Base-by-base conservation (phyloP, 2,888 invertebrate species). In the Macropis europaea region DNA sequence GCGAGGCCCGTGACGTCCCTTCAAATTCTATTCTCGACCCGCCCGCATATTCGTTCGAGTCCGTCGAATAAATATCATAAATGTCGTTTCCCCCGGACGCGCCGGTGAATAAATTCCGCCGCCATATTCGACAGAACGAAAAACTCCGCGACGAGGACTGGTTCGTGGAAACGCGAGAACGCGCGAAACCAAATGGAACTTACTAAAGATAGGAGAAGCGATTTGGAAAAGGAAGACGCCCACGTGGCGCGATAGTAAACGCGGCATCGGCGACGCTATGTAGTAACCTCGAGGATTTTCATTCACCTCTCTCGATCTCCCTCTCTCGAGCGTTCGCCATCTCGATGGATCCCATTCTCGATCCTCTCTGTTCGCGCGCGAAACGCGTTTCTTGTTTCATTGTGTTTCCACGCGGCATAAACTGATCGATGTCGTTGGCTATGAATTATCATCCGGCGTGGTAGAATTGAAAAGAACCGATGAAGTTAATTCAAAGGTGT, bases 181-280 rank as follows among this genome's bases (percentile, higher is more conserved):
- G 32, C 56, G 50, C 47, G 50, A 15, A 66, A 40, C 60, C 43
- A 64, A 75, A 73, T 74, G 69, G 69, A 75, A 69, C 40, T 75
- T 69, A 61, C 69, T 60, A 42, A 73, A 75, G 74, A 75, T 74
- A 74, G 60, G 69, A 61, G 66, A 45, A 40, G 34, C 59, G 74
- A 75, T 74, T n/a, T 72, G 63, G 47, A 11, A 38, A 28, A 60
- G 60, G 64, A 75, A 64, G 53, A 75, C 75, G 75, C 75, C 75
- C 69, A 75, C 75, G 75, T 74, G 75, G 30, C 36, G 17, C 45
- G 63, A 74, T 74, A 75, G 68, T 59, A 54, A n/a, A 62, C 34
- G 40, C 32, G 13, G n/a, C 34, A 38, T 43, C 38, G 11, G n/a
- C 15, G 45, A 40, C 30, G 40, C 11, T 24, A n/a, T n/a, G n/a